phyloP scores from a whole-genome alignment of 2,888 invertebrate species.

The Melangyna quadrimaculata region DNA sequence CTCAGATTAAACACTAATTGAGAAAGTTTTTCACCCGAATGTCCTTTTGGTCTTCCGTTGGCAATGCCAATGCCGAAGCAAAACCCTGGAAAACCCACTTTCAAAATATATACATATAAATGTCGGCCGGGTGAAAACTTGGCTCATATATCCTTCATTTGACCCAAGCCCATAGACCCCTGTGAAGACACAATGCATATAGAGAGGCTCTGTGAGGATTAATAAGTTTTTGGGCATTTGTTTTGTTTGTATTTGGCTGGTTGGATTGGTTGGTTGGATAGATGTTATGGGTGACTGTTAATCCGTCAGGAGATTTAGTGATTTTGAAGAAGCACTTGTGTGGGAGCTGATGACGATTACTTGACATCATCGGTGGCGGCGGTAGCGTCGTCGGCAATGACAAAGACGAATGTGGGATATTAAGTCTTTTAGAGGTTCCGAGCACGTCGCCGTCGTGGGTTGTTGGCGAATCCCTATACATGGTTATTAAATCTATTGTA shows the following conservation, averaged over 20 bases:
- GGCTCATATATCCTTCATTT: constrained; percentile 51
- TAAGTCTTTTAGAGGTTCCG: constrained; percentile 39
- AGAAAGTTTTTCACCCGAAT: constrained; percentile 66
- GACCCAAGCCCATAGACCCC: background rate
- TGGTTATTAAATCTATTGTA: constrained; percentile 36
- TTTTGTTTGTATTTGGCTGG: constrained; percentile 36
- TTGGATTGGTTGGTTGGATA: background rate
- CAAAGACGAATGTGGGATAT: background rate
- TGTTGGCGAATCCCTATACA: constrained; percentile 42
- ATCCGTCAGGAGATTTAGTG: constrained; percentile 57
- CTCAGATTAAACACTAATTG: constrained; percentile 63
- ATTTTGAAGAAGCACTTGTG: constrained; percentile 32
- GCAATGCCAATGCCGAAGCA: background rate
- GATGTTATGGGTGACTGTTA: constrained; percentile 55
- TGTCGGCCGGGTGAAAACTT: constrained; percentile 50
- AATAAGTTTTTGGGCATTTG: constrained; percentile 53
- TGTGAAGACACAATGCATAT: background rate
- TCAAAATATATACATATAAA: constrained; percentile 44
- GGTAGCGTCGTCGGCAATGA: background rate
- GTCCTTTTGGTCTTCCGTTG: constrained; percentile 34
- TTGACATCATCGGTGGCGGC: background rate
- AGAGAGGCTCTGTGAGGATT: constrained; percentile 22
- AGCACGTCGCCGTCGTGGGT: constrained; percentile 35
- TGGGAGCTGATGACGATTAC: background rate
- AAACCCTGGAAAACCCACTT: constrained; percentile 21